Conservation (phyloP, 2,113 vertebrate species). For the Alosa alosa region DNA sequence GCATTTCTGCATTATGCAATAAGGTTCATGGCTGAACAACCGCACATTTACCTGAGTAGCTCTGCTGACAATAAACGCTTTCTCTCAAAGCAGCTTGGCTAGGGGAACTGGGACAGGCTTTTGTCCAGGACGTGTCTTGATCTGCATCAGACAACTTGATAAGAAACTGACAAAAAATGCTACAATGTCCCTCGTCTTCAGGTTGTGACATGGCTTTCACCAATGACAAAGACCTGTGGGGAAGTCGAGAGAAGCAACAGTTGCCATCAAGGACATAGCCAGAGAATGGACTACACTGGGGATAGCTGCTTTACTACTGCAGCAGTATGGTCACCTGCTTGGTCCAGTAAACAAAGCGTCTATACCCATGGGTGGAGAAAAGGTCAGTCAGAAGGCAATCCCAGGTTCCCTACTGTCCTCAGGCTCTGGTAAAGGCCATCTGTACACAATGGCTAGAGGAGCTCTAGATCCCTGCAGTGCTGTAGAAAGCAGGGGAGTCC, state of each 20-base stretch:
- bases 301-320: not conserved
- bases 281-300: not conserved
- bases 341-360: not conserved
- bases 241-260: not conserved
- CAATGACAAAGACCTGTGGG: not conserved
- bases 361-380: not conserved
- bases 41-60: not conserved
- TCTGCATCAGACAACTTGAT: not conserved
- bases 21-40: slow-evolving; percentile 3
- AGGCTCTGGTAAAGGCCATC: not conserved
- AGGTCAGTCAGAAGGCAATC: slow-evolving; percentile 1
- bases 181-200: not conserved
- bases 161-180: not conserved
- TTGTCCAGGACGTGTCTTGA: not conserved
- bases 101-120: not conserved
- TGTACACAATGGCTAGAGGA: not conserved
- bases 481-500: not conserved
- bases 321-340: not conserved
- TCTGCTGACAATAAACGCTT: not conserved
- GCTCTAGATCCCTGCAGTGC: not conserved
- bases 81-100: not conserved
- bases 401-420: not conserved
- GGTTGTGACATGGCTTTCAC: not conserved
- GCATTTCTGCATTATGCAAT: slow-evolving; percentile 5
- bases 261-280: not conserved